Conservation (phyloP, 2,797 vertebrate genomes). For the Aldrovandia affinis region DNA sequence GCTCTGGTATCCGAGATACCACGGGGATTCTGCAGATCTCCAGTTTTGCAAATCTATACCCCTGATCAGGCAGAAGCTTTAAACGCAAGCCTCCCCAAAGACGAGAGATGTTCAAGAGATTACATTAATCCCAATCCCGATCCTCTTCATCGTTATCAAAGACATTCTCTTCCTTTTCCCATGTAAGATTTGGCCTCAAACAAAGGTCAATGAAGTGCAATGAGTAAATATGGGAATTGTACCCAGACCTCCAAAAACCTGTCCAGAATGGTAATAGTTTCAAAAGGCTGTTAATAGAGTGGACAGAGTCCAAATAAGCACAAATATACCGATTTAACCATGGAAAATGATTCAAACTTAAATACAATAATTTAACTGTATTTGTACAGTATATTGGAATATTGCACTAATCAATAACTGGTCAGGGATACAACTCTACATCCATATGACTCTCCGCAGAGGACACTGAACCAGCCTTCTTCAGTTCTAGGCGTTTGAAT, state of each 20-base stretch:
- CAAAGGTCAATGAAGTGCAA: not conserved
- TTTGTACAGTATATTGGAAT: not conserved
- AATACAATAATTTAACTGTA: not conserved
- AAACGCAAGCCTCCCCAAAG: not conserved
- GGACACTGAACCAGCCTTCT: not conserved
- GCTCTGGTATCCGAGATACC: conserved; percentile 5
- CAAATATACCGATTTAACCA: not conserved
- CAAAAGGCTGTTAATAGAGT: not conserved
- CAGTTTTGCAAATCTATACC: conserved; percentile 10
- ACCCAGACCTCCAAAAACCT: not conserved
- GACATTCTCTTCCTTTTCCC: not conserved
- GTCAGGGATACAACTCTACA: not conserved
- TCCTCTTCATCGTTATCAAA: conserved; percentile 10
- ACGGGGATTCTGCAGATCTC: conserved; percentile 11
- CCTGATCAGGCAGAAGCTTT: conserved; percentile 17
- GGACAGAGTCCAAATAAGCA: not conserved
- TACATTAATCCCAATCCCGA: conserved; percentile 12
- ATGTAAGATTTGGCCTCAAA: not conserved
- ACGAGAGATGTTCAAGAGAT: conserved; percentile 9
- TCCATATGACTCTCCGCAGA: not conserved
- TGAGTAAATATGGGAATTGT: not conserved
- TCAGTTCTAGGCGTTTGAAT: not conserved
- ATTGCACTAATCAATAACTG: not conserved
- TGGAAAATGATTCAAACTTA: not conserved
- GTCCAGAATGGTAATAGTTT: not conserved